Conservation (phyloP, 2,113 vertebrate genomes). For the Shinisaurus crocodilurus region DNA sequence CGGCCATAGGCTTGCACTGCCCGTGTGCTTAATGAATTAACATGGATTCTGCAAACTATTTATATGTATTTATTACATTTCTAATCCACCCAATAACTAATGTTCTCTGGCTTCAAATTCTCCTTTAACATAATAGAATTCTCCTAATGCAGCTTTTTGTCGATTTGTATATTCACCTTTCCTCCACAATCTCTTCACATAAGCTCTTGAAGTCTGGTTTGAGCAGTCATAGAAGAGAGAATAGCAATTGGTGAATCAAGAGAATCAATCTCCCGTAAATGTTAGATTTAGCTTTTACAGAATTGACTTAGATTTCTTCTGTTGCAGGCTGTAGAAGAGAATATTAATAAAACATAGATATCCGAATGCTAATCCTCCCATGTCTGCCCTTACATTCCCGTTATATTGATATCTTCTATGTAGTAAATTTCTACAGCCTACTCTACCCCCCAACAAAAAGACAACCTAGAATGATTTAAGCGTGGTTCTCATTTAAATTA, state of each 20-base stretch:
- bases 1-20: no score
- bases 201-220: slow-evolving; percentile 33
- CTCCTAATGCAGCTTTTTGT: neutral
- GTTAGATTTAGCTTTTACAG: slow-evolving; percentile 56
- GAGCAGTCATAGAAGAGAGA: slow-evolving; percentile 40
- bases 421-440: neutral
- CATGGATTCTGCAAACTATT: slow-evolving; percentile 2
- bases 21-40: neutral
- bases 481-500: neutral
- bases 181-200: neutral
- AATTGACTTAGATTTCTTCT: slow-evolving; percentile 43
- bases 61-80: no score
- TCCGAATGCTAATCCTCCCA: slow-evolving; percentile 40
- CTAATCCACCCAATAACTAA: no score
- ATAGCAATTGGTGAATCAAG: slow-evolving; percentile 49
- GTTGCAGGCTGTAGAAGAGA: neutral
- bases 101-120: neutral
- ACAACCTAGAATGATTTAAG: neutral
- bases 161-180: slow-evolving; percentile 40
- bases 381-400: neutral
- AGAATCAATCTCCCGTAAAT: slow-evolving; percentile 43
- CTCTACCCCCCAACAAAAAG: neutral
- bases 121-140: slow-evolving; percentile 4
- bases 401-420: neutral
- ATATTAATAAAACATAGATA: slow-evolving; percentile 40